Evolutionary conservation across 2,113 vertebrate species (phyloP).

Genomic region (Podilymbus podiceps): DNA sequence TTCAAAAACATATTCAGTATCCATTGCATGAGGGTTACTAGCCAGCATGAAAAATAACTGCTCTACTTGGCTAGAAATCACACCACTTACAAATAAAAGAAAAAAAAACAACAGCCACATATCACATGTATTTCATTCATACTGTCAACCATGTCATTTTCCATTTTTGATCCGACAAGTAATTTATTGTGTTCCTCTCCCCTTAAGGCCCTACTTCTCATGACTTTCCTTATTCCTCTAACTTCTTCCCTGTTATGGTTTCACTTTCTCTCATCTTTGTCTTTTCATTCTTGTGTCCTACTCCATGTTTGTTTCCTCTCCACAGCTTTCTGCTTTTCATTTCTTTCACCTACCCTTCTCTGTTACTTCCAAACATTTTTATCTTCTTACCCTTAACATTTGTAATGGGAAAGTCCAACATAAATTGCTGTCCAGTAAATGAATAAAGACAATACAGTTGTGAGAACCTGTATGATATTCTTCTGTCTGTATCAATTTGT

Average conservation of each 20-base stretch:
- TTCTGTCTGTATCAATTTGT: background rate
- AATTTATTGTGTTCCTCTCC: background rate
- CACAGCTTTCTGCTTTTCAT: background rate
- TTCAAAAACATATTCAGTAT: background rate
- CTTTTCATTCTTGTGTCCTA: background rate
- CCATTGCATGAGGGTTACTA: background rate
- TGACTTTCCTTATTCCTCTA: background rate
- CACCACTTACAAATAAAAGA: background rate
- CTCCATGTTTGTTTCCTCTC: background rate
- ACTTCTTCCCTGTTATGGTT: background rate
- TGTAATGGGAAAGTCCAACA: background rate
- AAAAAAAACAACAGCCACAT: background rate
- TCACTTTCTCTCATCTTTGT: background rate
- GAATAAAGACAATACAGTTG: background rate
- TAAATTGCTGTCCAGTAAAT: background rate
- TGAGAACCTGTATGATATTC: background rate
- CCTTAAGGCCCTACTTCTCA: background rate
- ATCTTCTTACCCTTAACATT: background rate
- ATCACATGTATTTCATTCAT: background rate
- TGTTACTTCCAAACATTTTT: background rate
- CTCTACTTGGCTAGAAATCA: background rate
- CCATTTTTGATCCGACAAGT: background rate
- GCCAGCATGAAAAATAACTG: background rate
- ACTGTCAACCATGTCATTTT: background rate
- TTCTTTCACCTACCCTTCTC: background rate